These are phyloP conservation scores for Andrena haemorrhoa DNA, from an alignment of 2,888 invertebrate genomes.

Conservation along the genomic window DNA sequence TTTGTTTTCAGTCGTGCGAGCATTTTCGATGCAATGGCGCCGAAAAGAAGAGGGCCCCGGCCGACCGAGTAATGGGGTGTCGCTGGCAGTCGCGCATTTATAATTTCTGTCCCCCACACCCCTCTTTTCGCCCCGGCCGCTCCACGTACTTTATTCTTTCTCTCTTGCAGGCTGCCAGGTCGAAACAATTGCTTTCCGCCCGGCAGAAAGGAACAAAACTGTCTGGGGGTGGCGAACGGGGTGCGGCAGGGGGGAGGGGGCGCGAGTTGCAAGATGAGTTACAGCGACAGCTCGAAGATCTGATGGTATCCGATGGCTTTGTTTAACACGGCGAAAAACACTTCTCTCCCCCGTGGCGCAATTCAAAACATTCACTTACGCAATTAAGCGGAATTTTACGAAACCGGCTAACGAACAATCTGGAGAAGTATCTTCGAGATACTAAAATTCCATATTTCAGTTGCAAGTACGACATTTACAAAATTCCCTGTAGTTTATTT, in stretches of 20 bases:
- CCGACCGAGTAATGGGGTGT: slow-evolving; percentile 75
- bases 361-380: slow-evolving; percentile 7
- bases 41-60: slow-evolving; percentile 68
- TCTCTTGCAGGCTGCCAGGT: slow-evolving; percentile 67
- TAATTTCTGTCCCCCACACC: slow-evolving; percentile 70
- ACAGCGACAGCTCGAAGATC: slow-evolving; percentile 68
- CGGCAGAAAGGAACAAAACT: slow-evolving; percentile 73
- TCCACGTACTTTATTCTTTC: slow-evolving; percentile 63
- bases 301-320: slow-evolving; percentile 53
- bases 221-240: slow-evolving; percentile 55
- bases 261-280: slow-evolving; percentile 73
- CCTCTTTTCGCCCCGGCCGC: slow-evolving; percentile 46
- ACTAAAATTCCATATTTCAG: no score
- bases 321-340: slow-evolving; percentile 33
- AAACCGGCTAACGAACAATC: background rate
- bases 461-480: no score
- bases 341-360: background rate
- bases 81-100: slow-evolving; percentile 77
- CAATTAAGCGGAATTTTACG: slow-evolving; percentile 1
- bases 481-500: no score
- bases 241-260: slow-evolving; percentile 50
- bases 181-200: slow-evolving; percentile 75
- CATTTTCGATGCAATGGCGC: slow-evolving; percentile 73
- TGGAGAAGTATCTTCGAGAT: background rate
- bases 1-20: slow-evolving; percentile 71